Conservation (phyloP, 2,888 invertebrate species). For the Drosophila mayaguana region DNA sequence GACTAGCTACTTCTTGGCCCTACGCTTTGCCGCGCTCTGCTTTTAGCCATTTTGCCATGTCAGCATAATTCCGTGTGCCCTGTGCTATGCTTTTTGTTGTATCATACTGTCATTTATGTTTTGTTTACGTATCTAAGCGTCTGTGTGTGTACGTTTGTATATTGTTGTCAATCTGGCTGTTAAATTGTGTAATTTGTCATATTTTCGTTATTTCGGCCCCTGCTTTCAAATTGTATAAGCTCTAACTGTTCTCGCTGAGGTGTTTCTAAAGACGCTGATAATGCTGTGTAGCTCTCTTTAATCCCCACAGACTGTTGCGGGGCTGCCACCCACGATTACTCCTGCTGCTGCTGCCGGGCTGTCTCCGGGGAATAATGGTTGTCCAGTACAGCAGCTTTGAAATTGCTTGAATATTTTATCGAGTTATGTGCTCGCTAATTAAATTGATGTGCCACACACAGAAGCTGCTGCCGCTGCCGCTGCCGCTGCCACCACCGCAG, state of each 20-base stretch:
- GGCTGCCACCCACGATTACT: neutral
- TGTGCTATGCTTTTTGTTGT: constrained; percentile 36
- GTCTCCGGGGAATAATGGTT: constrained; percentile 50
- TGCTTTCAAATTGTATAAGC: constrained; percentile 20
- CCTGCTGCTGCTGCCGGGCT: constrained; percentile 9
- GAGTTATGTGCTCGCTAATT: constrained; percentile 79
- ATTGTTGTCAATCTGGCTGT: constrained; percentile 72
- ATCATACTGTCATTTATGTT: constrained; percentile 34
- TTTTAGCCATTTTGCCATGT: constrained; percentile 52
- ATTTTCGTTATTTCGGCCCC: constrained; percentile 52
- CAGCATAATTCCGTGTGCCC: constrained; percentile 77
- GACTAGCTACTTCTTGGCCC: constrained; percentile 52
- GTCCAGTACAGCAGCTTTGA: constrained; percentile 55
- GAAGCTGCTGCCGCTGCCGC: constrained; percentile 29
- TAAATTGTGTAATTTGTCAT: constrained; percentile 79
- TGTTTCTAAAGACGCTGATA: constrained; percentile 59
- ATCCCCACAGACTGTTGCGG: neutral
- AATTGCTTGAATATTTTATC: constrained; percentile 80
- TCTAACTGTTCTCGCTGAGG: constrained; percentile 65
- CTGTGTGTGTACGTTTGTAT: constrained; percentile 19
- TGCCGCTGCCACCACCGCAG: constrained; percentile 21
- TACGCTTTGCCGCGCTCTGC: constrained; percentile 8
- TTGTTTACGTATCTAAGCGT: constrained; percentile 6
- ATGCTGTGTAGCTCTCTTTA: constrained; percentile 26
- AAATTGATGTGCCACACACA: constrained; percentile 76